These are phyloP conservation scores for Euglossa dilemma DNA, from an alignment of 1,140 invertebrate genomes.

Conservation along the genomic window DNA sequence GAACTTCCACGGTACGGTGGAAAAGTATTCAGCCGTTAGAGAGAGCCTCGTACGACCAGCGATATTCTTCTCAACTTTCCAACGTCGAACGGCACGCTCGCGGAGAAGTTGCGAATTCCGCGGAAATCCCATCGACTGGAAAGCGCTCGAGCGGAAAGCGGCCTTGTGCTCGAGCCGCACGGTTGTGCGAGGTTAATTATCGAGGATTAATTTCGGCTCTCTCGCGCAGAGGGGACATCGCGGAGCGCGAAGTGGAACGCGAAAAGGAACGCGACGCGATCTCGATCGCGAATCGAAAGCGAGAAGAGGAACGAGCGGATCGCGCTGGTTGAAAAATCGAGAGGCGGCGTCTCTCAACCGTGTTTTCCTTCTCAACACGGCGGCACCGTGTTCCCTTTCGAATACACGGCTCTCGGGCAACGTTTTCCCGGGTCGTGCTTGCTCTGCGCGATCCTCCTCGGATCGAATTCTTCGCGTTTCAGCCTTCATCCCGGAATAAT, in stretches of 20 bases:
- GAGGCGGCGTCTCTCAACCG: not conserved
- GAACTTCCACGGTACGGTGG: no score
- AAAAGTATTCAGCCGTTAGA: not conserved
- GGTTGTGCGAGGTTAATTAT: conserved; percentile 51
- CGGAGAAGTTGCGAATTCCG: not conserved
- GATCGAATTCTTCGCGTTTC: not conserved
- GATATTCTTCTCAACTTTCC: not conserved
- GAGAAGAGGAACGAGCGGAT: not conserved
- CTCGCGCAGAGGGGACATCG: not conserved
- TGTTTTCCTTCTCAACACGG: conserved; percentile 28
- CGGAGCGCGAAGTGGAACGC: not conserved
- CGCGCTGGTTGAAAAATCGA: conserved; percentile 31
- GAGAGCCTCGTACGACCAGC: not conserved
- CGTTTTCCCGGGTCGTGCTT: not conserved
- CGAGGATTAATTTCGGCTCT: conserved; percentile 51
- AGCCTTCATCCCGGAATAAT: not conserved
- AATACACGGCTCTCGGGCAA: not conserved
- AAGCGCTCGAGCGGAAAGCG: conserved; percentile 17
- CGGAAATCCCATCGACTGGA: conserved; percentile 8
- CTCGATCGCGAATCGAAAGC: conserved; percentile 16
- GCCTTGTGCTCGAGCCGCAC: not conserved
- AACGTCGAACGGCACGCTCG: no score
- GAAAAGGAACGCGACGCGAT: no score
- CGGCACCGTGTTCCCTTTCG: not conserved
- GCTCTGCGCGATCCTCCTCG: not conserved